Evolutionary conservation across 2,888 invertebrate genomes (phyloP).

Genomic region (Heliothis peltigera): DNA sequence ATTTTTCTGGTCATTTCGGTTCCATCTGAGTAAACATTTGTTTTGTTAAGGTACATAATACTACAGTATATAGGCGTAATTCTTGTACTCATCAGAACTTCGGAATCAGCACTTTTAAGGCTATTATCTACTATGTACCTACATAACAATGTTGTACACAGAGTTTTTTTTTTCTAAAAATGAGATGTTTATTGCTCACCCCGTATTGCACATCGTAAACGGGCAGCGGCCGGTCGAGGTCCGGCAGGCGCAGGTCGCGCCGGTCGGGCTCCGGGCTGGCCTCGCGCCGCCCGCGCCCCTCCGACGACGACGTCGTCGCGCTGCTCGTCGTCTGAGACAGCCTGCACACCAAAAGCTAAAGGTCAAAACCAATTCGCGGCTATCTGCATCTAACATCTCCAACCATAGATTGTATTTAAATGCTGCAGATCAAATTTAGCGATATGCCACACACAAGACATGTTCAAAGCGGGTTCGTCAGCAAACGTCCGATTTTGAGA

Average conservation of each 20-base stretch:
- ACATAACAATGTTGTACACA: not conserved
- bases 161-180: not conserved
- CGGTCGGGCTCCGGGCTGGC: constrained; percentile 84
- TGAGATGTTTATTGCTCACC: constrained; percentile 67
- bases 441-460: constrained; percentile 31
- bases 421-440: constrained; percentile 32
- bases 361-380: constrained; percentile 27
- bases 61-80: constrained; percentile 7
- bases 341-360: constrained; percentile 48
- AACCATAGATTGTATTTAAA: constrained; percentile 37
- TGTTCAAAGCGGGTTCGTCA: constrained; percentile 36
- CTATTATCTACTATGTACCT: not conserved
- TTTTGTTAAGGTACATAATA: constrained; percentile 16
- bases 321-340: constrained; percentile 87
- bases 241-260: constrained; percentile 80
- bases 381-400: constrained; percentile 26
- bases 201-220: constrained; percentile 88
- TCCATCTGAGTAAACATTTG: constrained; percentile 31
- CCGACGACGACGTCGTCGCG: constrained; percentile 90
- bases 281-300: constrained; percentile 90
- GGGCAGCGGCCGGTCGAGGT: constrained; percentile 82
- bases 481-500: constrained; percentile 51
- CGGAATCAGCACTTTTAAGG: not conserved
- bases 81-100: not conserved
- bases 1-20: constrained; percentile 27